phyloP scores from a whole-genome alignment of 2,888 invertebrate species.

The Ptychoptera contaminata region DNA sequence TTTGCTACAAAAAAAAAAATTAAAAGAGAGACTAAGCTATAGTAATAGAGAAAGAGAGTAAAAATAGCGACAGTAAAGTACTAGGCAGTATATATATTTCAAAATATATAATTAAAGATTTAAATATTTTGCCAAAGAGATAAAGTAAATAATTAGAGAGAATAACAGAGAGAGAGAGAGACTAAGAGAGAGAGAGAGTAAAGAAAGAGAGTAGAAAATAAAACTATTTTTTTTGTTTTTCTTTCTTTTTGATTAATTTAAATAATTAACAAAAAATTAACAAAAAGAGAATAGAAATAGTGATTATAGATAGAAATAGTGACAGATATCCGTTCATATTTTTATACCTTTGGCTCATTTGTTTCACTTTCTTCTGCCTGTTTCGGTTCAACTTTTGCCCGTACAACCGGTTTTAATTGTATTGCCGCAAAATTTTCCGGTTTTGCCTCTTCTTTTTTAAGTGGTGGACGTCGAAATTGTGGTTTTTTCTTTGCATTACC shows the following conservation, averaged over 20 bases:
- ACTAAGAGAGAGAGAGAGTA: constrained; percentile 3
- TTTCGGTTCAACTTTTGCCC: constrained; percentile 24
- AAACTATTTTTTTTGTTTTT: too few species aligned
- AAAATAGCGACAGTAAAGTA: neutral
- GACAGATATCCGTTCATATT: constrained; percentile 1
- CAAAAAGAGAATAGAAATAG: neutral
- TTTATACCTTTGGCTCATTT: constrained; percentile 24
- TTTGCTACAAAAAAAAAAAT: too few species aligned
- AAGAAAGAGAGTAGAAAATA: constrained; percentile 1
- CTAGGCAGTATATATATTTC: too few species aligned
- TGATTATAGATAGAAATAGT: constrained; percentile 4
- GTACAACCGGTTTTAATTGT: constrained; percentile 42
- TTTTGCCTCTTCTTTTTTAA: constrained; percentile 32
- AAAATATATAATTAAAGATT: neutral
- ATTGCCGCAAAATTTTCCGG: constrained; percentile 40
- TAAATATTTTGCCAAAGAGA: neutral
- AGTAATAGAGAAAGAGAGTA: neutral
- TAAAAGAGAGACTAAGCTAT: neutral
- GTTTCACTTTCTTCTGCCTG: constrained; percentile 22
- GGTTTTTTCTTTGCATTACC: constrained; percentile 22
- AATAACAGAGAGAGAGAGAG: constrained; percentile 6
- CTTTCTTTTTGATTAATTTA: too few species aligned
- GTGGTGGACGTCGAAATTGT: constrained; percentile 26
- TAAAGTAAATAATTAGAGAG: constrained; percentile 5
- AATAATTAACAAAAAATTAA: constrained; percentile 2